A percentile compares a stretch with the other conserved stretches of the same genome.
Evolutionary conservation across 2,888 invertebrate genomes (phyloP).

Genomic region (Cerastis leucographa): DNA sequence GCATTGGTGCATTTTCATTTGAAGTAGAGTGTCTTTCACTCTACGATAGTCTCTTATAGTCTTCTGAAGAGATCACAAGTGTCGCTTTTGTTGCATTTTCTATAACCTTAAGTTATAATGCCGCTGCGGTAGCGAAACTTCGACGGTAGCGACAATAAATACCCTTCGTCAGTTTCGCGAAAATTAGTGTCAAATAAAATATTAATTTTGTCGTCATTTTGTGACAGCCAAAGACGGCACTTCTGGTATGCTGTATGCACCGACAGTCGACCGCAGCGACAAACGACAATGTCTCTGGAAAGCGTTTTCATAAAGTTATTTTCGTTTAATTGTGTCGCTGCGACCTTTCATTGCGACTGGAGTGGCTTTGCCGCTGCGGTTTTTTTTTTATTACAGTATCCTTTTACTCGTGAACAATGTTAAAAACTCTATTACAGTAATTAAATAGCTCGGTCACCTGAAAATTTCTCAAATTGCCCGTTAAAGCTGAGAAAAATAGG

Average conservation of each 20-base stretch:
- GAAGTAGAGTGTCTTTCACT: background rate
- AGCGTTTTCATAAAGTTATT: background rate
- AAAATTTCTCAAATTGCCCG: slow-evolving; percentile 19
- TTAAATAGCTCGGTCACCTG: slow-evolving; percentile 35
- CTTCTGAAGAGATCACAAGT: background rate
- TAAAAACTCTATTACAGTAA: background rate
- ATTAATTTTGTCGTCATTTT: background rate
- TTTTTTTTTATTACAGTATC: background rate
- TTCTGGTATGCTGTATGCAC: background rate
- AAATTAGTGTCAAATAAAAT: background rate
- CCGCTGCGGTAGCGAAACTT: background rate
- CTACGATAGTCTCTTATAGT: background rate
- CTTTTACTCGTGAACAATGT: background rate
- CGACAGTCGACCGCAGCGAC: background rate
- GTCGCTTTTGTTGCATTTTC: background rate
- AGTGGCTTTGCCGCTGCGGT: background rate
- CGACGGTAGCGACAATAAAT: background rate
- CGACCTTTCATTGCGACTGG: background rate
- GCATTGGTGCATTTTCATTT: background rate
- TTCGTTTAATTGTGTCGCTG: background rate
- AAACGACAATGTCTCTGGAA: background rate
- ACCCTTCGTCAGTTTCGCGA: no score
- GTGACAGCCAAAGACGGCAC: background rate
- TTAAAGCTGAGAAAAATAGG: slow-evolving; percentile 33
- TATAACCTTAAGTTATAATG: background rate